phyloP scores from a whole-genome alignment of 2,888 invertebrate genomes.

The Atethmia centrago region DNA sequence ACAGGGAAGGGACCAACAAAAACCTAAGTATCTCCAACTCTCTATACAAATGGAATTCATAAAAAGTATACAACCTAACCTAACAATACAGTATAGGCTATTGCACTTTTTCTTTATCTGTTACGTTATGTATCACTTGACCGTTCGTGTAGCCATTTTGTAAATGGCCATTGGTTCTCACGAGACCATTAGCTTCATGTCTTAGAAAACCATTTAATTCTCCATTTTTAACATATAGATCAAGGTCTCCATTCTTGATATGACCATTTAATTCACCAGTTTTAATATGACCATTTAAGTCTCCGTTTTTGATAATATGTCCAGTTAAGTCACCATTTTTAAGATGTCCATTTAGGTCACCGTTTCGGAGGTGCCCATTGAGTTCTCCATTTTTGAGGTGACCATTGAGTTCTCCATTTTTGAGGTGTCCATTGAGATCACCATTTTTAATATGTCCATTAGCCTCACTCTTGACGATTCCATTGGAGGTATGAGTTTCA shows the following conservation, averaged over 20 bases:
- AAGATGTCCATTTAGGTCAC: constrained; percentile 64
- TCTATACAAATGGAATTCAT: constrained; percentile 55
- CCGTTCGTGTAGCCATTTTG: constrained; percentile 77
- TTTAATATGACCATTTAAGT: constrained; percentile 61
- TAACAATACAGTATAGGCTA: constrained; percentile 69
- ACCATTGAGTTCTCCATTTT: constrained; percentile 57
- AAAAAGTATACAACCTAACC: constrained; percentile 61
- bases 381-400: constrained; percentile 56
- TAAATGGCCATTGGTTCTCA: constrained; percentile 66
- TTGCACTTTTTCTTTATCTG: constrained; percentile 84
- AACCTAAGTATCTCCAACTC: constrained; percentile 49
- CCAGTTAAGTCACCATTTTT: constrained; percentile 73
- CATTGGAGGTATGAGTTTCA: constrained; percentile 63
- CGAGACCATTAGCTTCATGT: constrained; percentile 47
- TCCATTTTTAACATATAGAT: constrained; percentile 61
- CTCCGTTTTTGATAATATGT: constrained; percentile 58
- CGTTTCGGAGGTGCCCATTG: constrained; percentile 50
- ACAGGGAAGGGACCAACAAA: constrained; percentile 50
- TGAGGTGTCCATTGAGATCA: constrained; percentile 45
- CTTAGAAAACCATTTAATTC: constrained; percentile 66
- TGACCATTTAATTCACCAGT: constrained; percentile 65
- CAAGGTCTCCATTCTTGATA: constrained; percentile 56
- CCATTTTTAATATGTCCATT: constrained; percentile 69
- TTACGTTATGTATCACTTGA: constrained; percentile 67
- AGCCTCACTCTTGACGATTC: constrained; percentile 62